phyloP scores from a whole-genome alignment of 53 echinoderm and acorn worm species.

The Echinarachnius parma region DNA sequence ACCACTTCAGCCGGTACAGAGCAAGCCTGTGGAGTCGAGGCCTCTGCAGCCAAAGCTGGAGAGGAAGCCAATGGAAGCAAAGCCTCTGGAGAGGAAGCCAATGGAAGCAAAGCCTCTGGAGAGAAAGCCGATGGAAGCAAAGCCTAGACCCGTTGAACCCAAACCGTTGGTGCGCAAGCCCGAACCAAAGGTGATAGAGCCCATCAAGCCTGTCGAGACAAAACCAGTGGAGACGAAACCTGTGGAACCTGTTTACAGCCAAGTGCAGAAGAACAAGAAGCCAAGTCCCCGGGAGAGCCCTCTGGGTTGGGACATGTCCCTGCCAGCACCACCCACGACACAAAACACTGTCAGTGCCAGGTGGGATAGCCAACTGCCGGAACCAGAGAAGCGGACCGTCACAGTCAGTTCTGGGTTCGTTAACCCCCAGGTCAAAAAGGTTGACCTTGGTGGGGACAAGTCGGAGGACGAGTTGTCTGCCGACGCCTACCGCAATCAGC shows the following conservation, averaged over 20 bases:
- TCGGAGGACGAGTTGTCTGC: constrained; percentile 34
- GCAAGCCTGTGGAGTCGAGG: no score
- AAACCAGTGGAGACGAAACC: constrained; percentile 5
- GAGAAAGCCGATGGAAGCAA: not conserved
- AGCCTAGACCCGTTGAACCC: no score
- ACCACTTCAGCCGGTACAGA: no score
- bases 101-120: constrained; percentile 32
- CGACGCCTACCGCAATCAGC: constrained; percentile 46
- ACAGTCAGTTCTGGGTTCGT: constrained; percentile 64
- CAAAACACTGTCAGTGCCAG: constrained; percentile 8
- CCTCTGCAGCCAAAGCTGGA: no score
- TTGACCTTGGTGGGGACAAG: constrained; percentile 46
- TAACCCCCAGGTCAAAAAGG: constrained; percentile 42
- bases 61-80: not conserved
- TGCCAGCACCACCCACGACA: constrained; percentile 2
- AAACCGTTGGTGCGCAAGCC: no score
- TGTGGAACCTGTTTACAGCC: constrained; percentile 61
- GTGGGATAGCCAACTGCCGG: constrained; percentile 16
- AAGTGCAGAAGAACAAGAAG: constrained; percentile 57
- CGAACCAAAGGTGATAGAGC: no score
- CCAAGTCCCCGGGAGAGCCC: constrained; percentile 35
- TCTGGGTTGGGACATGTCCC: constrained; percentile 9
- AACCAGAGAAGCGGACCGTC: constrained; percentile 54
- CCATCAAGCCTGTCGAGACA: not conserved
- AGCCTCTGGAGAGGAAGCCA: constrained; percentile 4